Percentiles rank a stretch among this genome's conserved stretches.
Evolutionary conservation across 2,888 invertebrate genomes (phyloP).

Genomic region (Anaspis maculata): DNA sequence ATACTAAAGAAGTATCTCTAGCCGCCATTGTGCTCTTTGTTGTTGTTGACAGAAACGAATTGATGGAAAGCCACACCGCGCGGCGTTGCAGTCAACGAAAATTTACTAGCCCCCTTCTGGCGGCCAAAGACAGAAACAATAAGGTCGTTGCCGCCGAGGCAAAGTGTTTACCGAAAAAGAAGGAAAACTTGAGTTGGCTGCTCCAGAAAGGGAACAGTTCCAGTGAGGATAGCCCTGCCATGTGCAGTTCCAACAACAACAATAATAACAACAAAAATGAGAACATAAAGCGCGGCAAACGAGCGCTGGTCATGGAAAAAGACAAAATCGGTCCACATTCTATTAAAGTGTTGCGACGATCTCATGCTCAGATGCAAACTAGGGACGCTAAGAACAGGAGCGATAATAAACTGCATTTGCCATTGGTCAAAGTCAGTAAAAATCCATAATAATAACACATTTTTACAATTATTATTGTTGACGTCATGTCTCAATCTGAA

Average conservation of each 20-base stretch:
- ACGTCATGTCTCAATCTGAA: too few species aligned
- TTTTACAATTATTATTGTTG: slow-evolving; percentile 8
- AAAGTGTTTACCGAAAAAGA: slow-evolving; percentile 25
- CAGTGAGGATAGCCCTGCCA: slow-evolving; percentile 9
- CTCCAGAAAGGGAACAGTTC: slow-evolving; percentile 15
- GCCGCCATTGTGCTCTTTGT: too few species aligned
- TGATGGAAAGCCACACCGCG: slow-evolving; percentile 24
- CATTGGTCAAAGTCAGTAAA: slow-evolving; percentile 28
- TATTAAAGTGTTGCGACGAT: slow-evolving; percentile 36
- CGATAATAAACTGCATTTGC: slow-evolving; percentile 23
- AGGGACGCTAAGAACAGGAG: slow-evolving; percentile 21
- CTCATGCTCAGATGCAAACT: slow-evolving; percentile 23
- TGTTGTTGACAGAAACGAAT: slow-evolving; percentile 36
- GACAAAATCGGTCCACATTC: slow-evolving; percentile 35
- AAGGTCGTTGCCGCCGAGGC: slow-evolving; percentile 14
- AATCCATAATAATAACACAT: slow-evolving; percentile 19
- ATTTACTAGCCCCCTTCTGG: slow-evolving; percentile 14
- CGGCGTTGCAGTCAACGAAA: slow-evolving; percentile 29
- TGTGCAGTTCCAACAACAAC: slow-evolving; percentile 18
- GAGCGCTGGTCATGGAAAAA: slow-evolving; percentile 34
- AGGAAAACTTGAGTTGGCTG: slow-evolving; percentile 25
- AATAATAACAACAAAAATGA: slow-evolving; percentile 19
- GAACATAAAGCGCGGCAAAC: slow-evolving; percentile 34
- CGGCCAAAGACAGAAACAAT: slow-evolving; percentile 13
- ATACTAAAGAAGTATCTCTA: too few species aligned